phyloP scores from a whole-genome alignment of 2,113 vertebrate species.

The Oreochromis aureus region DNA sequence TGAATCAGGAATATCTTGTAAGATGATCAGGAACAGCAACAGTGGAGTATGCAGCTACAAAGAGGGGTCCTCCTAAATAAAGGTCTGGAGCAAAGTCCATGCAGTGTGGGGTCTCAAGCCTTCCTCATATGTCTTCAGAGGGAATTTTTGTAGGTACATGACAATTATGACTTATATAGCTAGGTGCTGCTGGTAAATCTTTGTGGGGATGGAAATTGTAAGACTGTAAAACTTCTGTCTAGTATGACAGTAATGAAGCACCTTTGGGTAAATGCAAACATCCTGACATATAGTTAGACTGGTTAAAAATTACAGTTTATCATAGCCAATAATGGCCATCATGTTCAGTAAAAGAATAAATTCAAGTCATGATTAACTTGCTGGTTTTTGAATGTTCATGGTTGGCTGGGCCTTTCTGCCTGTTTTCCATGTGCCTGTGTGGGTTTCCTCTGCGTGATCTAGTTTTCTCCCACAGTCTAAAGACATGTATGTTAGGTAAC shows the following conservation, averaged over 20 bases:
- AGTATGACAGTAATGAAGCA: not conserved
- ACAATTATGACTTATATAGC: not conserved
- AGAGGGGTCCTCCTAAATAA: not conserved
- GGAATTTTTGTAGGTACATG: not conserved
- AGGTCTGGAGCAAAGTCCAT: not conserved
- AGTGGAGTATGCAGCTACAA: not conserved
- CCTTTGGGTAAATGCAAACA: not conserved
- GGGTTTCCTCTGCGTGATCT: not conserved
- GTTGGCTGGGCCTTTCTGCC: not conserved
- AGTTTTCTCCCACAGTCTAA: not conserved
- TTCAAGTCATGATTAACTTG: not conserved
- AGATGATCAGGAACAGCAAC: not conserved
- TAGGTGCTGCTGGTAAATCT: not conserved
- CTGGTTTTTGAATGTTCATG: not conserved
- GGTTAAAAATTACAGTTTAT: not conserved
- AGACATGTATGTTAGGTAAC: fast-evolving
- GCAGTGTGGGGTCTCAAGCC: not conserved
- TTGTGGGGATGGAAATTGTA: not conserved
- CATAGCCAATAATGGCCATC: not conserved
- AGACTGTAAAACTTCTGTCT: not conserved
- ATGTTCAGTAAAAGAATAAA: not conserved
- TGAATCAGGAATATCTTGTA: not conserved
- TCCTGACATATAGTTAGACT: not conserved
- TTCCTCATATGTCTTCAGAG: not conserved
- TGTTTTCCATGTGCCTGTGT: not conserved